phyloP scores from a whole-genome alignment of 2,113 vertebrate species.

The Trogon melanurus region DNA sequence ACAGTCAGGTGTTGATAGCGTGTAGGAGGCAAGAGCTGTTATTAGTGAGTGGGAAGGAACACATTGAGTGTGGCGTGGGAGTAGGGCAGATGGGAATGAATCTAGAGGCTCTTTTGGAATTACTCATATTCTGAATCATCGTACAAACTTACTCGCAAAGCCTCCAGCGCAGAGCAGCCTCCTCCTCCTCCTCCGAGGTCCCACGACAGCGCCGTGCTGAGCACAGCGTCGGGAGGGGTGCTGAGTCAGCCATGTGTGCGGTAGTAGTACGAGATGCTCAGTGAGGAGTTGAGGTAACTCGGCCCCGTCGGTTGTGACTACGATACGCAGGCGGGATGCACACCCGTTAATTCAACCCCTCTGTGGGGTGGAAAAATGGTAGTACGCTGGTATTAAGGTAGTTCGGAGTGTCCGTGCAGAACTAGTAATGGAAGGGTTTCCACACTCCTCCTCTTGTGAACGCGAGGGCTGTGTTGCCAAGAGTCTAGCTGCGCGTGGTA shows the following conservation, averaged over 20 bases:
- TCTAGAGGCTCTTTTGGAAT: constrained; percentile 58
- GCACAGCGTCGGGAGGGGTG: background rate
- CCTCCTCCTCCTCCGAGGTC: background rate
- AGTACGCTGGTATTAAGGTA: background rate
- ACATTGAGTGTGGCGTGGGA: constrained; percentile 45
- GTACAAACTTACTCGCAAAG: background rate
- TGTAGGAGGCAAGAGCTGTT: constrained; percentile 51
- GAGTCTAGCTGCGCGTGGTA: too few relatives aligned
- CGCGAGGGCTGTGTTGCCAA: too few relatives aligned
- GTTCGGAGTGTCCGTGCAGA: background rate
- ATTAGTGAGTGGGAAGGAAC: constrained; percentile 44
- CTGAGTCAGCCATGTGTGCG: background rate
- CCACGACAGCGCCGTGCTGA: background rate
- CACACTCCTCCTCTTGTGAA: background rate
- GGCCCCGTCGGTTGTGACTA: background rate
- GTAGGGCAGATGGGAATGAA: constrained; percentile 46
- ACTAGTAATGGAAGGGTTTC: background rate
- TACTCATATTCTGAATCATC: constrained; percentile 46
- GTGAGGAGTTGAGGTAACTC: background rate
- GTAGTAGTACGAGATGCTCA: background rate
- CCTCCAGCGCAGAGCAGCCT: background rate
- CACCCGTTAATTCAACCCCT: background rate
- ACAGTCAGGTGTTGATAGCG: constrained; percentile 51
- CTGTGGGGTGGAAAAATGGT: background rate
- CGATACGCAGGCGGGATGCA: background rate